Percentiles rank a stretch among this genome's conserved stretches.
phyloP scores from a whole-genome alignment of 2,888 invertebrate genomes.

The Ethmia dodecea region DNA sequence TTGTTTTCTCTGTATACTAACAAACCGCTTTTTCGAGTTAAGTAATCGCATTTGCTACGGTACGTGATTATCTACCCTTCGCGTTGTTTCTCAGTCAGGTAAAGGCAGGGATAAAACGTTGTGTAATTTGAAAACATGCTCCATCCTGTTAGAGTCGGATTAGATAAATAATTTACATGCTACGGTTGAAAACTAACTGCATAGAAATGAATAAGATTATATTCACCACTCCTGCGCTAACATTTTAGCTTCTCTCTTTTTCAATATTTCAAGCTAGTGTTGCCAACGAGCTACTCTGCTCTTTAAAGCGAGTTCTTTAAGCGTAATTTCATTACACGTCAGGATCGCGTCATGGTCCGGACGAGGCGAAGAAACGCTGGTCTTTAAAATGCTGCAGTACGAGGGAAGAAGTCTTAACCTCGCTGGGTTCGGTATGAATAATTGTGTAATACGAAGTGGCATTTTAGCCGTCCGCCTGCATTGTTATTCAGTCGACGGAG shows the following conservation, averaged over 20 bases:
- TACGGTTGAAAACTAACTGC: conserved; percentile 15
- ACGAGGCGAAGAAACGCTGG: conserved; percentile 21
- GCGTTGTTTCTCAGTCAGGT: conserved; percentile 33
- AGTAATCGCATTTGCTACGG: conserved; percentile 38
- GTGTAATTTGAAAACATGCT: not conserved
- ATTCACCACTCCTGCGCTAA: conserved; percentile 33
- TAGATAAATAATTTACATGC: not conserved
- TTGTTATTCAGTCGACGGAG: conserved; percentile 72
- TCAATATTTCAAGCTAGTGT: conserved; percentile 27
- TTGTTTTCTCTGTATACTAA: conserved; percentile 41
- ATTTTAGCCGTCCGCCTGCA: conserved; percentile 60
- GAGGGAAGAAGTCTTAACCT: conserved; percentile 12
- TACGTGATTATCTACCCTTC: conserved; percentile 32
- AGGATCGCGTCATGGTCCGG: conserved; percentile 34
- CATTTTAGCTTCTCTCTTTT: conserved; percentile 25
- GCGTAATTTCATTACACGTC: conserved; percentile 42
- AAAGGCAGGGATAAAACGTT: conserved; percentile 26
- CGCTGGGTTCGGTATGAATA: conserved; percentile 33
- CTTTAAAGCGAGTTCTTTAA: conserved; percentile 32
- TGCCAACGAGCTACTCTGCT: conserved; percentile 30
- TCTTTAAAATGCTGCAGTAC: conserved; percentile 35
- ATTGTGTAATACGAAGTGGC: conserved; percentile 39
- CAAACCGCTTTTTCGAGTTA: conserved; percentile 44
- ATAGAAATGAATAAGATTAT: conserved; percentile 35
- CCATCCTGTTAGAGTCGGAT: not conserved